Percentiles rank a stretch among this genome's conserved stretches.
These are phyloP conservation scores for Ormyrus labotus DNA, from an alignment of 2,888 invertebrate genomes.

Conservation along the genomic window DNA sequence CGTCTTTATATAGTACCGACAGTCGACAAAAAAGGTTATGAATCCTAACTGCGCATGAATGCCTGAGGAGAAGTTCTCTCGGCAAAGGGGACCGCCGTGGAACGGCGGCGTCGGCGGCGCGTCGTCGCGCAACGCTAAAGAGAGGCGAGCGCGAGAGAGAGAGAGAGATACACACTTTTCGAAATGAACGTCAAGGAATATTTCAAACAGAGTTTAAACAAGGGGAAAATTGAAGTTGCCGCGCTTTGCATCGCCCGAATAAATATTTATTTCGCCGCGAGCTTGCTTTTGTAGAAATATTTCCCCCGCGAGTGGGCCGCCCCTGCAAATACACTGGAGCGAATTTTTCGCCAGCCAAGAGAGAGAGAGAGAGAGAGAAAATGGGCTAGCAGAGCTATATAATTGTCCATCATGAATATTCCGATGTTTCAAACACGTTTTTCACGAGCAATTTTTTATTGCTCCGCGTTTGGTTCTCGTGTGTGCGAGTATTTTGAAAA, in stretches of 20 bases:
- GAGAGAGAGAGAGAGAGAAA: too few relatives aligned
- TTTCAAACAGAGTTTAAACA: constrained; percentile 56
- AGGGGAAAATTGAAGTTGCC: constrained; percentile 54
- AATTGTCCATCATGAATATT: constrained; percentile 33
- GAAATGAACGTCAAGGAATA: constrained; percentile 51
- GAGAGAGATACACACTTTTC: constrained; percentile 37
- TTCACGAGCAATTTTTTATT: background rate
- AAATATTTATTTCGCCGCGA: constrained; percentile 50
- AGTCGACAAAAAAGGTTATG: constrained; percentile 64
- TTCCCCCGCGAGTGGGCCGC: constrained; percentile 23
- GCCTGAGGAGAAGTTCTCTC: constrained; percentile 60
- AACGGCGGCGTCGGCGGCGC: constrained; percentile 5
- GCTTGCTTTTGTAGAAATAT: constrained; percentile 40
- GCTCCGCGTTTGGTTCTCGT: too few relatives aligned
- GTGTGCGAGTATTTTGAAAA: too few relatives aligned
- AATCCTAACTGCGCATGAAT: constrained; percentile 71
- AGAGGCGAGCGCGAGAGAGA: background rate
- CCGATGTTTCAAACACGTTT: background rate
- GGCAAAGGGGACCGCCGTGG: background rate
- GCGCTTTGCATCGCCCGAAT: constrained; percentile 47
- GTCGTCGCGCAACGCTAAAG: background rate
- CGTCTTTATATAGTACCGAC: constrained; percentile 40
- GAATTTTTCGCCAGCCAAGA: background rate
- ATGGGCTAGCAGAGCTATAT: background rate
- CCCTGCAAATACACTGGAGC: constrained; percentile 17